These are phyloP conservation scores for Aptenodytes patagonicus DNA, from an alignment of 2,113 vertebrate species.

Conservation along the genomic window DNA sequence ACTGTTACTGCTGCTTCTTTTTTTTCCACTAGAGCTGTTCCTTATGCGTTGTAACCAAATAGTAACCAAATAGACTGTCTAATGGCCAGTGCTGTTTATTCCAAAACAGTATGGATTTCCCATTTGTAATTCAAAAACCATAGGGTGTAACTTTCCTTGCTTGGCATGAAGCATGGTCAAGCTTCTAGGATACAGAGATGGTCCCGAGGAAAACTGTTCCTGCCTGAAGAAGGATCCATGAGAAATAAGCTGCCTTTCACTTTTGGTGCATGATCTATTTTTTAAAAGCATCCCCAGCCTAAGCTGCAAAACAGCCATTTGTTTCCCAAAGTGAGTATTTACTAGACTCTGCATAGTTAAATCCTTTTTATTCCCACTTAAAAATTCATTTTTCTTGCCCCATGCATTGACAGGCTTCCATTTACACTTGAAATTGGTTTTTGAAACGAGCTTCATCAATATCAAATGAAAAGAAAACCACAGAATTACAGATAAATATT, in stretches of 20 bases:
- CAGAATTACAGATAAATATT: background rate
- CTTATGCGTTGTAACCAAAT: slow-evolving; percentile 33
- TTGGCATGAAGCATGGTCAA: background rate
- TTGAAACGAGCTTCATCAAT: background rate
- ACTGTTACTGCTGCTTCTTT: slow-evolving; percentile 32
- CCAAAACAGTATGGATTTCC: slow-evolving; percentile 29
- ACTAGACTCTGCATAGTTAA: background rate
- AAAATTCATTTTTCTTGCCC: background rate
- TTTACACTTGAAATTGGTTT: background rate
- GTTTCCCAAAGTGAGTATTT: background rate
- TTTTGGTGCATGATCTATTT: background rate
- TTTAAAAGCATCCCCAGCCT: background rate
- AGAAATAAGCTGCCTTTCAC: background rate
- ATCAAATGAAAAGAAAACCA: background rate
- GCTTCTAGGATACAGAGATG: background rate
- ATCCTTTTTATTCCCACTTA: background rate
- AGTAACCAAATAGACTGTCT: slow-evolving; percentile 11
- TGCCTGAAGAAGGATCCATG: background rate
- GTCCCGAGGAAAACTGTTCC: background rate
- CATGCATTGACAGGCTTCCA: background rate
- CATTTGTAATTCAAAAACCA: slow-evolving; percentile 49
- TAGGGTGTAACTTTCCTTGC: background rate
- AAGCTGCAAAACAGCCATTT: background rate
- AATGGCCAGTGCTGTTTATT: slow-evolving; percentile 6
- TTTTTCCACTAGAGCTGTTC: slow-evolving; percentile 34